Conservation (phyloP, 2,888 invertebrate genomes). For the Eristalinus sepulchralis region DNA sequence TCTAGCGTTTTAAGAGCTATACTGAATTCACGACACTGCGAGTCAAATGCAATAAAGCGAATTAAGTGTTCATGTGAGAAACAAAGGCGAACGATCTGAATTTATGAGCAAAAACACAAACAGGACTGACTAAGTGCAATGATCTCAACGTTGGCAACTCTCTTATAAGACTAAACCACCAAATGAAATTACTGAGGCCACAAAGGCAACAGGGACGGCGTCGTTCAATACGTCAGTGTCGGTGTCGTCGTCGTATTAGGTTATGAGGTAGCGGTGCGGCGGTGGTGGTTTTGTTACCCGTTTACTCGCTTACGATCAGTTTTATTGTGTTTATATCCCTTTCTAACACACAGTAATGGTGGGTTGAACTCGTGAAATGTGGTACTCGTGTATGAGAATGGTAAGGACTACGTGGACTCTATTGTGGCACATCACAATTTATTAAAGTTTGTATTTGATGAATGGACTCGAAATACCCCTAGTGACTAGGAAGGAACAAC, state of each 20-base stretch:
- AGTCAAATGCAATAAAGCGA: not conserved
- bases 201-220: constrained; percentile 73
- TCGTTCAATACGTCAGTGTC: constrained; percentile 55
- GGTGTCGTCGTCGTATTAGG: constrained; percentile 38
- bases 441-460: not conserved
- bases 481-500: not conserved
- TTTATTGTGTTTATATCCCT: constrained; percentile 47
- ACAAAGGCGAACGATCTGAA: constrained; percentile 23
- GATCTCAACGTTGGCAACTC: constrained; percentile 76
- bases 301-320: constrained; percentile 58
- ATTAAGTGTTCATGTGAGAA: not conserved
- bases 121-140: constrained; percentile 60
- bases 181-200: constrained; percentile 75
- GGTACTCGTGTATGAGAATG: constrained; percentile 48
- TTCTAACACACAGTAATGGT: constrained; percentile 40
- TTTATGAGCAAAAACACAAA: constrained; percentile 36
- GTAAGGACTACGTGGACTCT: constrained; percentile 38
- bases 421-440: constrained; percentile 51
- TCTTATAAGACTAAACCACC: constrained; percentile 79
- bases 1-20: not conserved
- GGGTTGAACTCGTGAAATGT: constrained; percentile 50
- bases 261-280: constrained; percentile 41
- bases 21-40: not conserved
- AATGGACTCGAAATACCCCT: constrained; percentile 12
- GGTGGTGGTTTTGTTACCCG: constrained; percentile 45